Evolutionary conservation across 2,888 invertebrate genomes (phyloP), one percentile per base, ranked within the genome.

Genomic region (Chouioia cunea): DNA sequence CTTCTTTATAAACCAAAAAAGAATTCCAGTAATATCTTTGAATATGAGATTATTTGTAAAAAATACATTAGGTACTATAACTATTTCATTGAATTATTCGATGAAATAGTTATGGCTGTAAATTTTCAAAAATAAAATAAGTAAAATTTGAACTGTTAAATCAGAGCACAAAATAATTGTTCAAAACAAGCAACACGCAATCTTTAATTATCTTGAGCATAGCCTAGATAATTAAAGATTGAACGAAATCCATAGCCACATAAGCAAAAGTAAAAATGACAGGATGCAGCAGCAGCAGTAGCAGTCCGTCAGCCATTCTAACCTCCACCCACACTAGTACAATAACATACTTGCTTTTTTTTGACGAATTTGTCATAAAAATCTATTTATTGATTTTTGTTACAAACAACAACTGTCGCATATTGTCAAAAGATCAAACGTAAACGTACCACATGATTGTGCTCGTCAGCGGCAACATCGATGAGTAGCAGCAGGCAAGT

Each of bases 391-490:
- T 15, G 27, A 15, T 56, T 16, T 48, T 18, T 48, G n/a, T 36
- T 20, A 16, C 47, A 14, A 60, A n/a, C 44, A 47, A 14, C 47
- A n/a, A 54, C 14, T 22, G 14, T 10, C 22, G 46, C 16, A 44
- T 27, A 20, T 20, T 74, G 58, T 71, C 70, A 54, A 48, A 66
- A 53, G 23, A 23, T 50, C 14, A 58, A 73, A 48, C 66, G 59
- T 56, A 60, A 68, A 80, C 92, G 91, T 87, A 93, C 93, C 82
- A 90, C 86, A 86, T 94, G 94, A 86, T 89, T 91, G 86, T 94
- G 94, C 87, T 94, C 94, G 84, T 94, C 94, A 88, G 80, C 89
- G 57, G 64, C 75, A 67, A 75, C 78, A 62, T 76, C 71, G 47
- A 79, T 78, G 67, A 83, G 76, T 60, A 81, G 77, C 52, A 66